Conservation (phyloP, 2,113 vertebrate genomes). For the chimpanzee (Pan troglodytes) region NHGRI_mPanTro3-v2.1_pri NC_072402.2:16799001-16799500, state of each 20-base stretch:
- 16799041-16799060: neutral
- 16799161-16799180: neutral
- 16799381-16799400: neutral
- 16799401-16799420: neutral
- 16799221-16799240: neutral
- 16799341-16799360: accelerated
- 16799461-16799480: neutral
- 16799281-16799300: neutral
- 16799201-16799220: neutral
- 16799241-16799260: neutral
- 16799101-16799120: neutral
- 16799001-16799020: neutral
- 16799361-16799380: neutral
- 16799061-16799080: neutral
- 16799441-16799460: neutral
- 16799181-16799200: neutral
- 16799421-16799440: too few species aligned
- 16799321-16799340: neutral
- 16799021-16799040: neutral
- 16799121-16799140: neutral
- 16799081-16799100: neutral
- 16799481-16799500: neutral
- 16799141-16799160: neutral
- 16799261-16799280: neutral
- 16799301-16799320: neutral